A percentile compares a stretch with the other conserved stretches of the same genome.
Evolutionary conservation across 2,797 vertebrate species (phyloP).

Genomic region (Acanthopagrus latus): DNA sequence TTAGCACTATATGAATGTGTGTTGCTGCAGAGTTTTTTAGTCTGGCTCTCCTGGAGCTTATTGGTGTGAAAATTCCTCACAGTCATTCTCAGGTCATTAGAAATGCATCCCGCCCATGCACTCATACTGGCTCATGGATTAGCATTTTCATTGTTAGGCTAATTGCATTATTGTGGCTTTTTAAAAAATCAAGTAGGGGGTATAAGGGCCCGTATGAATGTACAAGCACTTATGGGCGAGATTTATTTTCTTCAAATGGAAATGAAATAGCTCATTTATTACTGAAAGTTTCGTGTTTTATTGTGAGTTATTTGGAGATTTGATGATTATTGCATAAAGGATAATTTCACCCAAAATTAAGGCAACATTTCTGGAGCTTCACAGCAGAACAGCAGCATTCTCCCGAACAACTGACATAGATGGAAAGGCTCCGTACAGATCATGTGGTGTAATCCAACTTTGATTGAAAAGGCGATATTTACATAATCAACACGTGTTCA

Average conservation of each 20-base stretch:
- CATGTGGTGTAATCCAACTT: no score
- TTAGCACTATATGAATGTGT: slow-evolving; percentile 52
- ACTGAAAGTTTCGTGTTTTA: background rate
- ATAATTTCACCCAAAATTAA: no score
- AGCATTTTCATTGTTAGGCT: slow-evolving; percentile 82
- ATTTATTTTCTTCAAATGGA: slow-evolving; percentile 61
- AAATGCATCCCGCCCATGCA: slow-evolving; percentile 82
- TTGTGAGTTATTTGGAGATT: background rate
- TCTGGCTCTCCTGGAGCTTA: slow-evolving; percentile 70
- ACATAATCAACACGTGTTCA: no score
- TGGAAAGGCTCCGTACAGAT: no score
- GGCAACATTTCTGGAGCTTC: no score
- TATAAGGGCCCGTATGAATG: slow-evolving; percentile 46
- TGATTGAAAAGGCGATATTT: no score
- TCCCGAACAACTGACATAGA: no score
- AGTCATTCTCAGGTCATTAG: slow-evolving; percentile 78
- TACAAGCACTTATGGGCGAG: slow-evolving; percentile 49
- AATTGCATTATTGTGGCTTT: slow-evolving; percentile 77
- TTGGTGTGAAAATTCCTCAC: slow-evolving; percentile 82
- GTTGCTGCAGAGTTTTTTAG: slow-evolving; percentile 53
- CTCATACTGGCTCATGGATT: slow-evolving; percentile 73
- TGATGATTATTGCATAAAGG: background rate
- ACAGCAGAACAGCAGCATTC: no score
- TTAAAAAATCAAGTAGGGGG: slow-evolving; percentile 57
- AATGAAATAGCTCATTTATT: slow-evolving; percentile 25